phyloP scores from a whole-genome alignment of 1,140 invertebrate species.

The Ceratosolen fusciceps region DNA sequence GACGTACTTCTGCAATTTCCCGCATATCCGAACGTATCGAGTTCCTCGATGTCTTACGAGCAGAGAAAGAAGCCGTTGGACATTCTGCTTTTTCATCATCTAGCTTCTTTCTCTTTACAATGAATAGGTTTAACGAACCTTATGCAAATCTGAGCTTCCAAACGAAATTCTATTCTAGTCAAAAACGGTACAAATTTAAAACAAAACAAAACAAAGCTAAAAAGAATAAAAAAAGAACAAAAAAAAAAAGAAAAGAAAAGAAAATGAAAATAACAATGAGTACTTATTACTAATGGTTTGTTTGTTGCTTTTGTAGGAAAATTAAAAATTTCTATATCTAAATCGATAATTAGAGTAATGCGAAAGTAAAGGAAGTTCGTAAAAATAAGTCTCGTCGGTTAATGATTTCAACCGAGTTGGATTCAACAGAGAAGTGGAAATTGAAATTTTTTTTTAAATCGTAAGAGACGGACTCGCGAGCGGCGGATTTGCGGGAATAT shows the following conservation, averaged over 20 bases:
- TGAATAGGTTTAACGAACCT: background rate
- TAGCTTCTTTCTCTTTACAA: background rate
- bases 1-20: constrained; percentile 64
- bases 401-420: too few relatives aligned
- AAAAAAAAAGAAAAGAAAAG: too few relatives aligned
- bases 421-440: background rate
- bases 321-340: background rate
- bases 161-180: constrained; percentile 72
- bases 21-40: constrained; percentile 51
- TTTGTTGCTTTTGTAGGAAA: constrained; percentile 45
- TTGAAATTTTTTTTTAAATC: background rate
- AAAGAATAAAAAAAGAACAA: too few relatives aligned
- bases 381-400: too few relatives aligned
- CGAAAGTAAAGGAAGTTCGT: constrained; percentile 31
- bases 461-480: constrained; percentile 47
- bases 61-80: background rate
- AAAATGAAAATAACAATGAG: too few relatives aligned
- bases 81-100: too few relatives aligned
- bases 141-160: constrained; percentile 35
- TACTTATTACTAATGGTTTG: constrained; percentile 70
- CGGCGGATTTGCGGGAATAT: constrained; percentile 57
- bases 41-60: constrained; percentile 6
- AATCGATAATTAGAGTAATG: constrained; percentile 27
- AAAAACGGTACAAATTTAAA: constrained; percentile 69
- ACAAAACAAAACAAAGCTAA: too few relatives aligned